Evolutionary conservation across 2,888 invertebrate genomes (phyloP).

Genomic region (Podotricha telesiphe): DNA sequence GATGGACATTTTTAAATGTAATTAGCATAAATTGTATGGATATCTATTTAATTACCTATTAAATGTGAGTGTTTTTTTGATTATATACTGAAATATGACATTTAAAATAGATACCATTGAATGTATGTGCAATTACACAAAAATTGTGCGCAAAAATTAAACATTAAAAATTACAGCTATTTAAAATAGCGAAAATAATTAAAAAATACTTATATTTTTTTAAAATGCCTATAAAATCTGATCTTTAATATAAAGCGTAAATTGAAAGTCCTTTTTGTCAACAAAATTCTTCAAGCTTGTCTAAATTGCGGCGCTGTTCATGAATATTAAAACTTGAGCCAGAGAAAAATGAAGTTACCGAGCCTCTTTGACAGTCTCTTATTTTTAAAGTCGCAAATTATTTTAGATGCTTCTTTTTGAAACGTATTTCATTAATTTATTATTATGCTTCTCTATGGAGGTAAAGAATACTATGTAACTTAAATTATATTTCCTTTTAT

Average conservation of each 20-base stretch:
- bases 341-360: constrained; percentile 25
- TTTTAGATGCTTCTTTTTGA: constrained; percentile 13
- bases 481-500: too few relatives aligned
- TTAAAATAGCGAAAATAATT: not conserved
- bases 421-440: constrained; percentile 1
- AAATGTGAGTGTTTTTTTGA: too few relatives aligned
- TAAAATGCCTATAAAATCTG: constrained; percentile 2
- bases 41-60: too few relatives aligned
- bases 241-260: constrained; percentile 15
- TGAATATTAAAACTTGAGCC: constrained; percentile 27
- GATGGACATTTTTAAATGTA: not conserved
- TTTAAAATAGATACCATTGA: too few relatives aligned
- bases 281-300: constrained; percentile 25
- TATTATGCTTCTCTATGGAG: not conserved
- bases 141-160: not conserved
- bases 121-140: too few relatives aligned
- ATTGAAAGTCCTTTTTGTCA: constrained; percentile 23
- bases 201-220: not conserved
- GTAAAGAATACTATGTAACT: not conserved
- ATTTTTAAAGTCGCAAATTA: constrained; percentile 14
- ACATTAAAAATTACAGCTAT: not conserved
- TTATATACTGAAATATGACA: too few relatives aligned
- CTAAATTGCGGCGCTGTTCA: constrained; percentile 27
- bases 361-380: constrained; percentile 20
- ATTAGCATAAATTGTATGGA: not conserved